Percentiles rank a stretch among this genome's conserved stretches.
phyloP scores from a whole-genome alignment of 2,888 invertebrate species.

The Metellina segmentata region DNA sequence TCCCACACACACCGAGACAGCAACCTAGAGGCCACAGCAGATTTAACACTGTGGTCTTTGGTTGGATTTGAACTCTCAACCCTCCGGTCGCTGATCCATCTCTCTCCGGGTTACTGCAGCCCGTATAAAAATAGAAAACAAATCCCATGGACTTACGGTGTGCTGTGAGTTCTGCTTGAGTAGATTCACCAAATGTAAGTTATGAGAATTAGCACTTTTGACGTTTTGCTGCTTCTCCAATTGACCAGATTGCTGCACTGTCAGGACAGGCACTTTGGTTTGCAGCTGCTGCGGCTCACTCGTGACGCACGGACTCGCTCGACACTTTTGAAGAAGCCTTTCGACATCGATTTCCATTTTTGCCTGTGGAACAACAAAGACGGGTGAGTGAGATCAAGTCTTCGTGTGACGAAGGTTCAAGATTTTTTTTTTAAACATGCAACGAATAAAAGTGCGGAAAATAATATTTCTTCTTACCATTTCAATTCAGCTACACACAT shows the following conservation, averaged over 20 bases:
- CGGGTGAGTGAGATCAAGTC: not conserved
- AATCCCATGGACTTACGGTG: constrained; percentile 50
- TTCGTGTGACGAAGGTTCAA: too few relatives aligned
- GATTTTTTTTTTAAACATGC: too few relatives aligned
- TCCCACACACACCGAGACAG: too few relatives aligned
- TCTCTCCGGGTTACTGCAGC: not conserved
- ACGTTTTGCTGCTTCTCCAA: constrained; percentile 67
- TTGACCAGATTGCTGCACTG: constrained; percentile 60
- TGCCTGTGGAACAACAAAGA: constrained; percentile 4
- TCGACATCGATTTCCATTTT: constrained; percentile 45
- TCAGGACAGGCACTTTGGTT: constrained; percentile 9
- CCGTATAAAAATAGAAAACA: not conserved
- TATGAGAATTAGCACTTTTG: constrained; percentile 51
- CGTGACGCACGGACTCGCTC: constrained; percentile 9
- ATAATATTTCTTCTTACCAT: too few relatives aligned
- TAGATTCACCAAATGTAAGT: constrained; percentile 76
- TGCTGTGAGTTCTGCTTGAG: constrained; percentile 69
- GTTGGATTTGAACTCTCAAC: too few relatives aligned
- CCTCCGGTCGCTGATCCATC: too few relatives aligned
- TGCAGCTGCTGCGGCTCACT: constrained; percentile 44
- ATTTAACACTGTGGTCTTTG: too few relatives aligned
- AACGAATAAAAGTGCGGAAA: too few relatives aligned
- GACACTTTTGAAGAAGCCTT: constrained; percentile 25
- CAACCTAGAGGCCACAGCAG: too few relatives aligned
- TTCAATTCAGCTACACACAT: too few relatives aligned